Percentiles rank a stretch among this genome's conserved stretches.
phyloP scores from a whole-genome alignment of 2,888 invertebrate genomes.

The Amblyjoppa proteus region DNA sequence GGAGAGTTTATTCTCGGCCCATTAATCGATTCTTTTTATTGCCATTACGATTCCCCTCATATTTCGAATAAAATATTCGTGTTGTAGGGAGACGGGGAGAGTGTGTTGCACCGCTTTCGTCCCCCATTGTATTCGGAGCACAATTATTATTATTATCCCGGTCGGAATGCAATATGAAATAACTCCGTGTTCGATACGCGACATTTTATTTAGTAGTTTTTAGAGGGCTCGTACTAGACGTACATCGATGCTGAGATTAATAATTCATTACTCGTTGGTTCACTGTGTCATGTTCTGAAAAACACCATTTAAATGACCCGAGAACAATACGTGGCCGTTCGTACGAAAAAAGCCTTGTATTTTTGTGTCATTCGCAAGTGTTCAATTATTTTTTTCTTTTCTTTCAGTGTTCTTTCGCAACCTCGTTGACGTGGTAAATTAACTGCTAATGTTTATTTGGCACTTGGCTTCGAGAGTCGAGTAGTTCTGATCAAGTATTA shows the following conservation, averaged over 20 bases:
- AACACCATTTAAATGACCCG: neutral
- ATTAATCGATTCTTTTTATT: constrained; percentile 18
- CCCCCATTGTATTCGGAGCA: neutral
- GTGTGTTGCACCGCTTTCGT: neutral
- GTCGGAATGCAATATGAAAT: constrained; percentile 1
- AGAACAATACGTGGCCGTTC: neutral
- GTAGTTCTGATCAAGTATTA: neutral
- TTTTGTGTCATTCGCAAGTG: too few species aligned
- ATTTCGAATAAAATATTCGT: neutral
- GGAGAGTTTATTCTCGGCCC: constrained; percentile 2
- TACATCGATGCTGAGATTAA: neutral
- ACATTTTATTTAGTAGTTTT: neutral
- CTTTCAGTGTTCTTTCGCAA: neutral
- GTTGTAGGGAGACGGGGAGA: neutral
- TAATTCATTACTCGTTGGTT: neutral
- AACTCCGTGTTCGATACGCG: neutral
- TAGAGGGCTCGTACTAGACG: neutral
- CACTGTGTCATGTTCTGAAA: neutral
- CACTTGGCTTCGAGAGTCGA: neutral
- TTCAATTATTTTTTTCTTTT: too few species aligned
- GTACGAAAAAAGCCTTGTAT: neutral
- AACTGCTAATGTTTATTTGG: neutral
- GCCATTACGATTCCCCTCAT: constrained; percentile 4
- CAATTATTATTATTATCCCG: neutral
- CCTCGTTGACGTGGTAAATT: neutral